phyloP scores from a whole-genome alignment of 2,113 vertebrate species.

The Oceanites oceanicus region DNA sequence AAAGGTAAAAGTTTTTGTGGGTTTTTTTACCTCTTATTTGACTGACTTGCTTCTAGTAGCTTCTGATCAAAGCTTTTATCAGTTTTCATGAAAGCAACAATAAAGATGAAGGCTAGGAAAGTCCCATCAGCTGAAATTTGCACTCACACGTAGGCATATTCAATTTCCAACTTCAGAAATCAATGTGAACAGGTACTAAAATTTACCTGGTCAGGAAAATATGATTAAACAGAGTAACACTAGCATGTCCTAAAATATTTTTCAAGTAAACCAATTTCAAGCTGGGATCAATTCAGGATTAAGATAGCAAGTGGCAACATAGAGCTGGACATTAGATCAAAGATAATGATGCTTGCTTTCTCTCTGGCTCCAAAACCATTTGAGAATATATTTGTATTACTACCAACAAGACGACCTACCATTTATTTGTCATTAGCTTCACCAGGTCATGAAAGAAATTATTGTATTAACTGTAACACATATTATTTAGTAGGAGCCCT shows the following conservation, averaged over 20 bases:
- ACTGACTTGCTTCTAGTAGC: not conserved
- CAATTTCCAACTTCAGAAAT: not conserved
- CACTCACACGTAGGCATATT: not conserved
- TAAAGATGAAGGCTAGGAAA: not conserved
- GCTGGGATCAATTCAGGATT: not conserved
- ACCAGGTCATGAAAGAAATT: slow-evolving; percentile 3
- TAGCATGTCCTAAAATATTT: not conserved
- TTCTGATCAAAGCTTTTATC: not conserved
- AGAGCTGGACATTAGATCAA: not conserved
- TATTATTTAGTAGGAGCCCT: not conserved
- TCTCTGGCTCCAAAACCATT: not conserved
- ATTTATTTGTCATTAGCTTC: slow-evolving; percentile 36
- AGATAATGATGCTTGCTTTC: not conserved
- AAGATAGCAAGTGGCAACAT: not conserved
- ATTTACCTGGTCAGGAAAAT: not conserved
- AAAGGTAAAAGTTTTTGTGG: not conserved
- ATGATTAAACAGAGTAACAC: not conserved
- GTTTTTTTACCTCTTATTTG: not conserved
- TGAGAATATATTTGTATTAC: not conserved
- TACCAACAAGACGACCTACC: not conserved
- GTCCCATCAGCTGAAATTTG: not conserved
- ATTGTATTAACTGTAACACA: not conserved
- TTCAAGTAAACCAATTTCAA: not conserved
- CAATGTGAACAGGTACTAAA: not conserved
- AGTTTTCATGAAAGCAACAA: not conserved